phyloP scores from a whole-genome alignment of 2,888 invertebrate species.

The Spatulosminthurus flaviceps region DNA sequence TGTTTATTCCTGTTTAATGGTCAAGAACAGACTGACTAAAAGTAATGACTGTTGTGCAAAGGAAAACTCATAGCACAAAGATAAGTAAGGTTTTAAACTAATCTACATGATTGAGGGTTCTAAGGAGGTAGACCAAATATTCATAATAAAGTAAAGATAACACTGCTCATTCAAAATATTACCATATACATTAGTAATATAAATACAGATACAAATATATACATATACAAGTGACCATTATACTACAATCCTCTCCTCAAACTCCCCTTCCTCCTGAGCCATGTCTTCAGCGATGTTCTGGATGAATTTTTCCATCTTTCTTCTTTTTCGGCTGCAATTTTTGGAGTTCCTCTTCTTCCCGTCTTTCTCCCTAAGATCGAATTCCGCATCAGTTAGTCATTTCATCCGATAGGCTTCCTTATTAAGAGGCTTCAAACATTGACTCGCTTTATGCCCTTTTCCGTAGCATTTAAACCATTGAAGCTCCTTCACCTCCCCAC shows the following conservation, averaged over 20 bases:
- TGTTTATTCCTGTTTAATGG: too few species aligned
- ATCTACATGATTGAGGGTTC: too few species aligned
- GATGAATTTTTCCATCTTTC: background rate
- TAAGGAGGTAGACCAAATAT: too few species aligned
- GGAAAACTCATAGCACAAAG: too few species aligned
- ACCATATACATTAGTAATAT: background rate
- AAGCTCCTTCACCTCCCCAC: background rate
- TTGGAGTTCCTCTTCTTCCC: background rate
- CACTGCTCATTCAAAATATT: too few species aligned
- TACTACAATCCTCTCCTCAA: background rate
- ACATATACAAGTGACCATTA: background rate
- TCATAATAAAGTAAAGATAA: too few species aligned
- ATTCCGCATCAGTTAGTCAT: background rate
- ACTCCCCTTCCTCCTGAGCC: background rate
- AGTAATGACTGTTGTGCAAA: too few species aligned
- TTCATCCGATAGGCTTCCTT: background rate
- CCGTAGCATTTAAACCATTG: background rate
- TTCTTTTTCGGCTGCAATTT: background rate
- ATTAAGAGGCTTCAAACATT: background rate
- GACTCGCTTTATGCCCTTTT: background rate
- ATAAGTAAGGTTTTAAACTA: too few species aligned
- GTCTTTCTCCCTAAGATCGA: background rate
- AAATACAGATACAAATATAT: too few species aligned
- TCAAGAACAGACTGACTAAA: too few species aligned
- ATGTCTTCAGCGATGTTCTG: background rate